Conservation (phyloP, 2,113 vertebrate genomes). For the Pseudopodoces humilis region DNA sequence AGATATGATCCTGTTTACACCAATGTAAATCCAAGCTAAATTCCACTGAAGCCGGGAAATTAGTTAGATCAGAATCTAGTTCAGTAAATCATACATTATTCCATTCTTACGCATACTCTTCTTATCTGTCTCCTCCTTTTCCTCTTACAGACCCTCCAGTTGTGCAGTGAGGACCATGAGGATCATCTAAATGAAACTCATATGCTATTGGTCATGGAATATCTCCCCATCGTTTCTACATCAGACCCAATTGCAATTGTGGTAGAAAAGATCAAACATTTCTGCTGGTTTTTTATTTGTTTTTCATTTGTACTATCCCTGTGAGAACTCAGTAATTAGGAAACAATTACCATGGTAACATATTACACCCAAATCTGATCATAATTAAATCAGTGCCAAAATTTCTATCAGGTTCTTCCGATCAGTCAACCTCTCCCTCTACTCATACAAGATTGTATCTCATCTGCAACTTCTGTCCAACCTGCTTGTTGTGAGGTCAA, state of each 20-base stretch:
- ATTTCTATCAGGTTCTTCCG: neutral
- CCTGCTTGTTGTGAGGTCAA: neutral
- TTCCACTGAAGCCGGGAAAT: constrained; percentile 12
- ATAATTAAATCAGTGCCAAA: constrained; percentile 9
- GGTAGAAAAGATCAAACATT: neutral
- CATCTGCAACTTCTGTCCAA: neutral
- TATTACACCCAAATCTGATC: neutral
- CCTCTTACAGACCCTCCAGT: neutral
- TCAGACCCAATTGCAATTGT: neutral
- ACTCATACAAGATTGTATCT: neutral
- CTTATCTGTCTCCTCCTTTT: constrained; percentile 1
- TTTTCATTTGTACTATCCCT: neutral
- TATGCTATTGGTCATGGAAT: neutral
- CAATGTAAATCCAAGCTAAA: constrained; percentile 31
- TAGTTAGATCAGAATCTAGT: constrained; percentile 32
- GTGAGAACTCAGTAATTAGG: constrained; percentile 8
- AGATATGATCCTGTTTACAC: constrained; percentile 37
- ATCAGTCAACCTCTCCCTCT: neutral
- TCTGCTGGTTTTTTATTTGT: neutral
- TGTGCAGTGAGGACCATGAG: neutral
- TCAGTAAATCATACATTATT: neutral
- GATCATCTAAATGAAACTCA: constrained; percentile 43
- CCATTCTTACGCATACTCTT: neutral
- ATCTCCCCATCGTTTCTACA: neutral
- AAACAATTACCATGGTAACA: constrained; percentile 30